Evolutionary conservation across 1,140 invertebrate genomes (phyloP), one percentile per base, ranked within the genome.

Genomic region (Aphelenchoides fujianensis): DNA sequence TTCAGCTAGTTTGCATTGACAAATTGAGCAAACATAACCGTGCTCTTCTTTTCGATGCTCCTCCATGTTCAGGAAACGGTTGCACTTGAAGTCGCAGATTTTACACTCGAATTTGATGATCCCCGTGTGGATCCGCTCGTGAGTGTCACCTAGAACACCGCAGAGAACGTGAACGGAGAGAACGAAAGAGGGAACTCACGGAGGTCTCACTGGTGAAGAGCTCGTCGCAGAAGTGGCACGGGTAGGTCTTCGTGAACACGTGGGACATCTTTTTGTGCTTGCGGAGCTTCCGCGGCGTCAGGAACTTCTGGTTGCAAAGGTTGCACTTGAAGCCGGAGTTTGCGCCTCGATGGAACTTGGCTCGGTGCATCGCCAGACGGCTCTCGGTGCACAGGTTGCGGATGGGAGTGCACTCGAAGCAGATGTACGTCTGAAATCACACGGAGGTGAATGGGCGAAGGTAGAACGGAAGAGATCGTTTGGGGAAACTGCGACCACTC

Each of bases 181-280:
- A n/a, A n/a, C n/a, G n/a, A n/a, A n/a, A n/a, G n/a, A n/a, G n/a
- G 31, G 66, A 41, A 59, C 55, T 69, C 36, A 82, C 81, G 19
- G 83, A 76, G 35, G 81, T 73, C 34, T 83, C 82, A 27, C 74
- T 80, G 31, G 76, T 83, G 69, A 83, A 83, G 9, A 82, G 61
- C 63, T 83, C 82, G 12, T 83, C 79, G 67, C 82, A 83, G 64
- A 83, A 83, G 68, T 83, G 82, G 57, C 82, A 83, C 16, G 72
- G 71, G 67, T 82, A 83, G 2, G 83, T 83, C 55, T 84, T 84
- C 2, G 83, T 80, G 73, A 83, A 84, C 36, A 83, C 78, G 64
- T 83, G 82, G 41, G 83, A 80, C 82, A 83, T 84, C 67, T 83
- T 83, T 35, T 84, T 85, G 71, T 83, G 82, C 74, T 83, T 83